These are phyloP conservation scores for Aphodius granarius DNA, from an alignment of 2,888 invertebrate genomes.

Conservation along the genomic window DNA sequence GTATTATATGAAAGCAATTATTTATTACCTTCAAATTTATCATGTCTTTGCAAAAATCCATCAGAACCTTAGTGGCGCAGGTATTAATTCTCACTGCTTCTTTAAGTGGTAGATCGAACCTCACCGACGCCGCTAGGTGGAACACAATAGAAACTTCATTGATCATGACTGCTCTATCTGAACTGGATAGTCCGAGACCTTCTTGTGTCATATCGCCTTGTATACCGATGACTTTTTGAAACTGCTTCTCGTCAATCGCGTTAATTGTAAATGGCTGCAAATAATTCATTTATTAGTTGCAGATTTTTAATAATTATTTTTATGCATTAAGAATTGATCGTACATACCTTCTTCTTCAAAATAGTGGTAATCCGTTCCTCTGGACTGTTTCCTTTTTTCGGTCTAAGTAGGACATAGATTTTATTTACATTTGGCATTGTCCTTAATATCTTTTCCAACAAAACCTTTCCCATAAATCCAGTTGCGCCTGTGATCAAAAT, in stretches of 20 bases:
- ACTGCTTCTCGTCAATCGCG: constrained; percentile 25
- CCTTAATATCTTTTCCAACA: constrained; percentile 42
- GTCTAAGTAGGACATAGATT: constrained; percentile 41
- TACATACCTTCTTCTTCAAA: not conserved
- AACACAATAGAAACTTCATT: constrained; percentile 62
- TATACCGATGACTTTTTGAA: constrained; percentile 68
- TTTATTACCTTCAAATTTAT: constrained; percentile 32
- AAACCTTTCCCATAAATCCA: constrained; percentile 53
- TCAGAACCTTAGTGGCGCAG: constrained; percentile 58
- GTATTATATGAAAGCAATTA: too few species aligned
- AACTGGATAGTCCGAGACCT: constrained; percentile 52
- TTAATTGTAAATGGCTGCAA: not conserved
- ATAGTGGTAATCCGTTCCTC: constrained; percentile 30
- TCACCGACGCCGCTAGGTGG: constrained; percentile 68
- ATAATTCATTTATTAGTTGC: not conserved
- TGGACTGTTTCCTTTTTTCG: constrained; percentile 42
- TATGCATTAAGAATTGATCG: not conserved
- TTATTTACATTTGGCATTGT: constrained; percentile 44
- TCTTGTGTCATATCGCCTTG: constrained; percentile 61
- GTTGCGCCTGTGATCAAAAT: constrained; percentile 76
- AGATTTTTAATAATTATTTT: not conserved
- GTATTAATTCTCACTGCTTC: constrained; percentile 64
- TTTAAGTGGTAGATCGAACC: constrained; percentile 64
- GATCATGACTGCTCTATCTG: constrained; percentile 55
- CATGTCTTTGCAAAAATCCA: constrained; percentile 45